Evolutionary conservation across 2,888 invertebrate species (phyloP).

Genomic region (Tricholauxania praeusta): DNA sequence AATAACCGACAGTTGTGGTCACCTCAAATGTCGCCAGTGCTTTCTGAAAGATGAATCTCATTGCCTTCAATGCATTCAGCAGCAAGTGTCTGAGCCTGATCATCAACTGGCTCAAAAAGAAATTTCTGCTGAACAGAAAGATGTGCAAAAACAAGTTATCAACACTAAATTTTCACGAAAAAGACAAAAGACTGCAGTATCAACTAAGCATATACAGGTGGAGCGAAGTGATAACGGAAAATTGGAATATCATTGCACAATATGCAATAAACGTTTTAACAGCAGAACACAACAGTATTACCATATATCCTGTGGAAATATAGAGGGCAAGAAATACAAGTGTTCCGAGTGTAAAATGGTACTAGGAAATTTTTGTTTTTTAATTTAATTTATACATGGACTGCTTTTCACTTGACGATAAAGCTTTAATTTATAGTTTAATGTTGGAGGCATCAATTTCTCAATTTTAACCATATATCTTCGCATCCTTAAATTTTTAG

Average conservation of each 20-base stretch:
- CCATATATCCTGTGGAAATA: slow-evolving; percentile 74
- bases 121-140: neutral
- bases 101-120: neutral
- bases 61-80: slow-evolving; percentile 68
- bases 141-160: neutral
- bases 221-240: slow-evolving; percentile 48
- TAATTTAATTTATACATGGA: too few relatives aligned
- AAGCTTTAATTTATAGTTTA: too few relatives aligned
- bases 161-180: slow-evolving; percentile 1
- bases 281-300: slow-evolving; percentile 77
- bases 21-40: slow-evolving; percentile 81
- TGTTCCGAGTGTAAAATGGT: slow-evolving; percentile 67
- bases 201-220: slow-evolving; percentile 48
- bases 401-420: too few relatives aligned
- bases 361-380: slow-evolving; percentile 35
- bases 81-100: too few relatives aligned
- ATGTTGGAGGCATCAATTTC: too few relatives aligned
- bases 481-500: too few relatives aligned
- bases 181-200: neutral
- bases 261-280: slow-evolving; percentile 77
- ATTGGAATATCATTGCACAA: slow-evolving; percentile 71
- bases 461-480: too few relatives aligned
- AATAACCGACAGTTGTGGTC: slow-evolving; percentile 81
- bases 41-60: slow-evolving; percentile 76
- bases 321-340: slow-evolving; percentile 69